These are phyloP conservation scores for Phragmatobia fuliginosa DNA, from an alignment of 2,888 invertebrate species.

Conservation along the genomic window DNA sequence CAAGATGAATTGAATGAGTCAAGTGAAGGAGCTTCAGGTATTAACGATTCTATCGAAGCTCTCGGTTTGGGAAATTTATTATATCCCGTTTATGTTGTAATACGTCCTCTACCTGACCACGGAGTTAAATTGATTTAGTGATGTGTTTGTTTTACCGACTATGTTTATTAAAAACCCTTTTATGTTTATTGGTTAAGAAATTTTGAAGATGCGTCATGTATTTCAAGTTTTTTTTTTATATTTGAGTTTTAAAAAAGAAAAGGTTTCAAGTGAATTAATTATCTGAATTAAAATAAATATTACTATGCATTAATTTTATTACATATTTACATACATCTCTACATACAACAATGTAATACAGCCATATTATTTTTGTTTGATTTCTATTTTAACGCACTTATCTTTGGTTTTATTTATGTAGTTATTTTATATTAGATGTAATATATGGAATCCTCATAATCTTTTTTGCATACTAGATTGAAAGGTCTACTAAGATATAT, in stretches of 20 bases:
- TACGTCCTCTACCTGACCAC: constrained; percentile 51
- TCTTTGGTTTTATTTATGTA: too few species aligned
- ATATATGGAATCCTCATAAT: too few species aligned
- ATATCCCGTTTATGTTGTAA: constrained; percentile 47
- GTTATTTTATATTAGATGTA: too few species aligned
- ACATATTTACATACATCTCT: too few species aligned
- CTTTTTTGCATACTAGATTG: too few species aligned
- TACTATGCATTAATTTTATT: background rate
- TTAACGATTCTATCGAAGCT: constrained; percentile 64
- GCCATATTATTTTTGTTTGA: too few species aligned
- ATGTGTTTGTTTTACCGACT: constrained; percentile 48
- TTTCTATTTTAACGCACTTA: too few species aligned
- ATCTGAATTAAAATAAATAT: background rate
- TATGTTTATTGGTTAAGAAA: constrained; percentile 16
- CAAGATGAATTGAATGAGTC: constrained; percentile 29
- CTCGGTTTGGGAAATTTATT: constrained; percentile 65
- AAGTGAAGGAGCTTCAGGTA: constrained; percentile 31
- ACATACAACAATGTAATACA: too few species aligned
- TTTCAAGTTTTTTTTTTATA: constrained; percentile 22
- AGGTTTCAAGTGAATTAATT: background rate
- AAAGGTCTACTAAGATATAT: too few species aligned
- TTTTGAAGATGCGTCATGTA: constrained; percentile 27
- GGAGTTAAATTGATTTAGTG: constrained; percentile 48
- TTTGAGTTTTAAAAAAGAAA: background rate
- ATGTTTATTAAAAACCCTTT: constrained; percentile 27